These are phyloP conservation scores for Avahi laniger DNA, from an alignment of 2,797 vertebrate genomes.

Conservation along the genomic window DNA sequence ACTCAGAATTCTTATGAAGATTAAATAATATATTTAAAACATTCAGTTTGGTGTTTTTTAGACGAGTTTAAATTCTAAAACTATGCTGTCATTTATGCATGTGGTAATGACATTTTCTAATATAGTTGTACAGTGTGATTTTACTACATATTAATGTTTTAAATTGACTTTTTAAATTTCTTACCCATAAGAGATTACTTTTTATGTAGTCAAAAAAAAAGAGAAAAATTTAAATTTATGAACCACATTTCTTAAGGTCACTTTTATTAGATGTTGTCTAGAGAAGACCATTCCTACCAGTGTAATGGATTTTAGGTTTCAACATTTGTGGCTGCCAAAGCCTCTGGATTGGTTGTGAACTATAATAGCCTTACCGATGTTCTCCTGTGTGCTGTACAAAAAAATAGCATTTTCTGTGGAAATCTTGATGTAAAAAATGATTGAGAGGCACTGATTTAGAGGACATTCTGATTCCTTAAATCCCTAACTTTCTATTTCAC, in stretches of 20 bases:
- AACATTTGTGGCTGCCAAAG: neutral
- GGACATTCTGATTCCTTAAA: neutral
- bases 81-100: neutral
- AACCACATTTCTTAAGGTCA: neutral
- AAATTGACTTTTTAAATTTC: neutral
- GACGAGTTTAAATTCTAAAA: conserved; percentile 30
- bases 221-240: neutral
- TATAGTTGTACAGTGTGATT: neutral
- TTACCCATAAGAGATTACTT: neutral
- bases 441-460: neutral
- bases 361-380: neutral
- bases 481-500: conserved; percentile 44
- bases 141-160: neutral
- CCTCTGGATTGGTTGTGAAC: neutral
- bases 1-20: neutral
- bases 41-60: neutral
- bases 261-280: neutral
- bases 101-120: neutral
- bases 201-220: neutral
- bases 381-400: neutral
- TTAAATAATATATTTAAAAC: neutral
- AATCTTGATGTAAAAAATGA: neutral
- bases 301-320: neutral
- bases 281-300: neutral
- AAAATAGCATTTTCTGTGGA: neutral